Evolutionary conservation across 2,797 vertebrate genomes (phyloP), one percentile per base, ranked within the genome.

Genomic region (Lutjanus argentimaculatus): DNA sequence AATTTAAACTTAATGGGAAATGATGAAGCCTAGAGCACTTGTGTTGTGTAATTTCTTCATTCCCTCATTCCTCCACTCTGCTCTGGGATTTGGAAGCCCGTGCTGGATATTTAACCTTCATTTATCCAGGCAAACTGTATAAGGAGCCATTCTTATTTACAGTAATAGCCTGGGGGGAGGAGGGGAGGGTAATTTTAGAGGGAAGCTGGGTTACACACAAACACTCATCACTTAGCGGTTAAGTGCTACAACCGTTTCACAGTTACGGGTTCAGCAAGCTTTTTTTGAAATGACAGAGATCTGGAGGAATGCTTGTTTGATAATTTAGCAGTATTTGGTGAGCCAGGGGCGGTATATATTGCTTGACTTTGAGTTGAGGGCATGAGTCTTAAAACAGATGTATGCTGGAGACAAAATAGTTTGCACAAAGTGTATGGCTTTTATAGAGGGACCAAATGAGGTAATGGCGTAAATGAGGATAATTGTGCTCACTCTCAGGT

Each of bases 41-140:
- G 66, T 56, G 30, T 40, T 59, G 51, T 25, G 51, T 45, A 66
- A 58, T 67, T 61, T 67, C 17, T 70, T 57, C 13, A 19, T 49
- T 42, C 13, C 58, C 21, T 6, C n/a, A 30, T 62, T 48, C 53
- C 17, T 21, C 11, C 0, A 0, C 51, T 75, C 11, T 40, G 58
- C 70, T 36, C 9, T 11, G 52, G 62, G 49, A 17, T 30, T 36
- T 43, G 2, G 19, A 74, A 57, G 52, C 61, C 25, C 3, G 5
- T 58, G 48, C 30, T 22, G 40, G 64, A 80, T 53, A 58, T 73
- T 30, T 71, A 67, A 76, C 63, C 62, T 71, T 76, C 42, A 49
- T 85, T 88, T 75, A 78, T 72, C 42, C 64, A 53, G 15, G 17
- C 48, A 64, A 69, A 51, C 67, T 72, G 65, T 80, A 84, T 57